Evolutionary conservation across 2,113 vertebrate species (phyloP), one percentile per base, ranked within the genome.

Genomic region (Varanus salvator): DNA sequence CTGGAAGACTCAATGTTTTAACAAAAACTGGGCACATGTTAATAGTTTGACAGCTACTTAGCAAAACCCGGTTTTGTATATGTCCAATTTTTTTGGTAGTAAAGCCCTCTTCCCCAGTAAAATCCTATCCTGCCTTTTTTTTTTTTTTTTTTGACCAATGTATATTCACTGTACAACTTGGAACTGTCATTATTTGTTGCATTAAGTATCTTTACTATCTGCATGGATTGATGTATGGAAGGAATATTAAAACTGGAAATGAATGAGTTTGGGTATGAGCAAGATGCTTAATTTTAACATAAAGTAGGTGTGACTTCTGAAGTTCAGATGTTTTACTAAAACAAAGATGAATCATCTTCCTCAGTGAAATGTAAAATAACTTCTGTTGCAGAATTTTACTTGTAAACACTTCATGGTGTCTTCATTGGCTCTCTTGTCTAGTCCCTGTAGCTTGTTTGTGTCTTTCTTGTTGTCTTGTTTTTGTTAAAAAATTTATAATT

Each of bases 401-500:
- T 96, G 76, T 95, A 95, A 91, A 87, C 89, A 94, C 87, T 96
- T 94, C 93, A 93, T 92, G 89, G 89, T 19, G 64, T 97, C 95
- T 94, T 92, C 95, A 95, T 92, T 92, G 89, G 95, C 94, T 97
- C 96, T 96, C 95, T 93, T 96, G 97, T 97, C 94, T 95, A 95
- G 97, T 97, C 94, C 91, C 94, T 97, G 96, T 97, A 97, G 96
- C 92, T 95, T 93, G 94, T 90, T 96, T 96, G 95, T 82, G 91
- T 97, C 96, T 96, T 93, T 95, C 95, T 96, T 94, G 95, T 94
- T 85, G 94, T 97, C 95, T 96, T 2, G 93, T 96, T 97, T 97
- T 97, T 96, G 96, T 97, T 97, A 98, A 95, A 90, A 95, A 95
- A 96, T 97, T 97, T 97, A 97, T 98, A 97, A 98, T 97, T 98